Base-by-base conservation (phyloP, 2,113 vertebrate genomes). In the Anolis carolinensis region DNA sequence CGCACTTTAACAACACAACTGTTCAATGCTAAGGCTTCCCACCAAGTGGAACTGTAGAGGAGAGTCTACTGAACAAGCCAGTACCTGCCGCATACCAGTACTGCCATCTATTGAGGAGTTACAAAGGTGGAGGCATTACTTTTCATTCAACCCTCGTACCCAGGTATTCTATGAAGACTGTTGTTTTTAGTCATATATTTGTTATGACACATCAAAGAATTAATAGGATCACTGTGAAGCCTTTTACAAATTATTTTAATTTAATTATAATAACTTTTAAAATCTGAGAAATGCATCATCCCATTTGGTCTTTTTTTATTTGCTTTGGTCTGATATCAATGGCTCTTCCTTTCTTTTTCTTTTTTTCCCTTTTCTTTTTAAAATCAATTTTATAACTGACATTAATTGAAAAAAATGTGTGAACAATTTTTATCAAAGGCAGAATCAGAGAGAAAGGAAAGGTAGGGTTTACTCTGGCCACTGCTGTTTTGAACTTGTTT, bases 171-270 rank as follows among this genome's bases (percentile, higher is more conserved):
- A 55, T 85, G 16, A 55, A 82, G n/a, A 20, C 7, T 30, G 25
- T 16, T 13, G 55, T 83, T 48, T 44, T 65, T 6, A 44, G 21
- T 39, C 65, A 78, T 39, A 21, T 20, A 55, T 30, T 16, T 18
- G 75, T 21, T 59, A 16, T 63, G 30, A 62, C 18, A n/a, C n/a
- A 20, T 21, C 34, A 88, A 81, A 84, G 88, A 90, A 86, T 91
- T 89, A 94, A 92, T 68, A 1, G 68, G 48, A 62, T 89, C 30
- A 74, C 90, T 93, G 87, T 87, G 72, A 90, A 90, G 91, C 89
- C 92, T 87, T 94, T 90, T 90, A 91, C 86, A 91, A 92, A 90
- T 89, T 82, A 89, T 79, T 83, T 71, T 87, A 93, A 81, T 89
- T 82, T 83, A 79, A 85, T 93, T 92, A 83, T 88, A 75, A 87